Conservation (phyloP, 2,113 vertebrate species). For the Camelus dromedarius region DNA sequence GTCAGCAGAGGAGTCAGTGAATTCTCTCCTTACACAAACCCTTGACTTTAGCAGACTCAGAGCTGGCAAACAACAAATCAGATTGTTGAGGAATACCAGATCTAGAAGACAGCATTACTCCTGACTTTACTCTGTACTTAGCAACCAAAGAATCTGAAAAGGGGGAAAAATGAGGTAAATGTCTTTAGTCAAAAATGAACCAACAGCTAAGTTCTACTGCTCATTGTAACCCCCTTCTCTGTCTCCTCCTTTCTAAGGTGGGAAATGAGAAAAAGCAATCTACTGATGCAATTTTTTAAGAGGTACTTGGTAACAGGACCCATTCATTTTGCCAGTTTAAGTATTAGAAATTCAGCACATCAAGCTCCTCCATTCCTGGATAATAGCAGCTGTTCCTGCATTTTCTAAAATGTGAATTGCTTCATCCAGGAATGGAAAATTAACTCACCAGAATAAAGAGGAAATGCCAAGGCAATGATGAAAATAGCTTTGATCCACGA, state of each 20-base stretch:
- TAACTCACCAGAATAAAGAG: slow-evolving; percentile 58
- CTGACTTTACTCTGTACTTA: neutral
- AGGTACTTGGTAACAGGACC: neutral
- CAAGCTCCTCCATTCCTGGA: neutral
- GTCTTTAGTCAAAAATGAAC: neutral
- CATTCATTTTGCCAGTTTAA: neutral
- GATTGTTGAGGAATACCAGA: neutral
- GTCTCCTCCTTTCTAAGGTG: neutral
- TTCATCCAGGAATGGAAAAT: neutral
- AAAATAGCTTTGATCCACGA: slow-evolving; percentile 39
- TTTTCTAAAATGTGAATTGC: neutral
- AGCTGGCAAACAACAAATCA: neutral
- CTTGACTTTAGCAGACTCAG: neutral
- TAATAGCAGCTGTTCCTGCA: neutral
- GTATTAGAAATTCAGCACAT: neutral
- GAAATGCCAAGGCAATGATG: slow-evolving; percentile 2
- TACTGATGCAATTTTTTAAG: neutral
- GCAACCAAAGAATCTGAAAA: neutral
- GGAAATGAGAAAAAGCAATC: neutral
- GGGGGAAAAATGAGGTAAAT: neutral
- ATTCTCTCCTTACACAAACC: neutral
- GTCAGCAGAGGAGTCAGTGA: neutral
- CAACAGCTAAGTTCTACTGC: neutral
- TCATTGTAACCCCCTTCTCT: neutral
- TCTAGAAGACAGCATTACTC: neutral